These are phyloP conservation scores for Mirza zaza DNA, from an alignment of 2,113 vertebrate genomes.

Conservation along the genomic window DNA sequence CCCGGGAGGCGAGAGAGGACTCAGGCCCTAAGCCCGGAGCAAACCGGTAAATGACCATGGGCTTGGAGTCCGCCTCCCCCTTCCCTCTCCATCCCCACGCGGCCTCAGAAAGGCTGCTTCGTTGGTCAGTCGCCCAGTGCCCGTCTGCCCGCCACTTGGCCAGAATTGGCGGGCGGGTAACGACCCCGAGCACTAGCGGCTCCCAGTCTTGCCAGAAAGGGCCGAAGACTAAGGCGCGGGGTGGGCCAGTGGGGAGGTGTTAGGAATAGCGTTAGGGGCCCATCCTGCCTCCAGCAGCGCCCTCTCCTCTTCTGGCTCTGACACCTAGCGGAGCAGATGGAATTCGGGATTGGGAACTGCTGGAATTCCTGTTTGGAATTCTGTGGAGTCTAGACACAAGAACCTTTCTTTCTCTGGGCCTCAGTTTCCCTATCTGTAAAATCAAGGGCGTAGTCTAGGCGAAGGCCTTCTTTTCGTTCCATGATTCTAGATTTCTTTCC, in stretches of 20 bases:
- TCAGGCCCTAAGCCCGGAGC: neutral
- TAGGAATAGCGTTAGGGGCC: neutral
- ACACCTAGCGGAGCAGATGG: neutral
- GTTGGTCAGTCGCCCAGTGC: no score
- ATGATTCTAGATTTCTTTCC: neutral
- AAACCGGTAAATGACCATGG: neutral
- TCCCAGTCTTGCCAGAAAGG: neutral
- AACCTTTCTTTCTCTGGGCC: neutral
- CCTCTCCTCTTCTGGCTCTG: neutral
- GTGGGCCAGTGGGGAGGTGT: neutral
- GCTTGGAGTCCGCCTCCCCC: neutral
- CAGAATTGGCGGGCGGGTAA: neutral
- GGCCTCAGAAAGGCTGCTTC: neutral
- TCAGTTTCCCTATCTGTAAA: conserved; percentile 54
- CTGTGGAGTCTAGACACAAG: neutral
- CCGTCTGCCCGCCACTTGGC: neutral
- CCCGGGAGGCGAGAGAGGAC: neutral
- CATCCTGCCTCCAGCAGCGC: neutral
- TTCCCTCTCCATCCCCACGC: neutral
- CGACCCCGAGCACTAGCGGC: neutral
- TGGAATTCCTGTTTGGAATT: neutral
- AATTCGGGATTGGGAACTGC: neutral
- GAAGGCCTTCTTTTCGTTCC: neutral
- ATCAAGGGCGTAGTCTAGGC: neutral
- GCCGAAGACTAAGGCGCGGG: neutral